Conservation (phyloP, 2,888 invertebrate genomes). For the Tipula unca region DNA sequence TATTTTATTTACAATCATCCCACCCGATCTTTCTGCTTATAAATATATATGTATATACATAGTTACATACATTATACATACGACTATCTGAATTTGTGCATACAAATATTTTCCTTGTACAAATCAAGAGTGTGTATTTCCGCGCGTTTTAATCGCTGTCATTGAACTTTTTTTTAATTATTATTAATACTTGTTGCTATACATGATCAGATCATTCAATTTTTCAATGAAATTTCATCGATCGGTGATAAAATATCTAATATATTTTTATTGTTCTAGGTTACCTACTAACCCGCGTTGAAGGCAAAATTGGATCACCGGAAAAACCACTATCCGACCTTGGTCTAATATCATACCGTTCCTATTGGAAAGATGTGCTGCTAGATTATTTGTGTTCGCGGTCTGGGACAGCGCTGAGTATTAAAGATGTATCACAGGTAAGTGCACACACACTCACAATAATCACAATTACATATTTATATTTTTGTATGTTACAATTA, state of each 20-base stretch:
- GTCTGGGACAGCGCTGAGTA: constrained; percentile 79
- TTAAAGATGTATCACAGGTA: constrained; percentile 67
- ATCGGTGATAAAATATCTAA: neutral
- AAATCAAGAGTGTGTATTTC: too few species aligned
- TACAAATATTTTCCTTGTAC: too few species aligned
- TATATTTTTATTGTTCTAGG: constrained; percentile 48
- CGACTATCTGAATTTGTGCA: too few species aligned
- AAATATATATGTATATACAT: too few species aligned
- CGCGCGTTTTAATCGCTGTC: too few species aligned
- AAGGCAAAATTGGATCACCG: constrained; percentile 98
- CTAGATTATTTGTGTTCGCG: constrained; percentile 84
- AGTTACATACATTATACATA: too few species aligned
- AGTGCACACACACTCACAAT: too few species aligned
- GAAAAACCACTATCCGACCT: constrained; percentile 97
- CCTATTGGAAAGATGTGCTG: constrained; percentile 97
- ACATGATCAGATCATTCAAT: too few species aligned
- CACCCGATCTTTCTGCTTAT: too few species aligned
- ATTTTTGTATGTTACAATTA: neutral
- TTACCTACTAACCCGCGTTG: constrained; percentile 89
- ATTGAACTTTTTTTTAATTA: too few species aligned
- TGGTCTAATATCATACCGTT: constrained; percentile 93
- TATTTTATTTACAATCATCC: too few species aligned
- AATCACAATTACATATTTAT: neutral
- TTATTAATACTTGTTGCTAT: too few species aligned
- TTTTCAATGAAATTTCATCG: neutral